A percentile compares a stretch with the other conserved stretches of the same genome.
Evolutionary conservation across 2,113 vertebrate genomes (phyloP).

Genomic region (Sinocyclocheilus maitianheensis): DNA sequence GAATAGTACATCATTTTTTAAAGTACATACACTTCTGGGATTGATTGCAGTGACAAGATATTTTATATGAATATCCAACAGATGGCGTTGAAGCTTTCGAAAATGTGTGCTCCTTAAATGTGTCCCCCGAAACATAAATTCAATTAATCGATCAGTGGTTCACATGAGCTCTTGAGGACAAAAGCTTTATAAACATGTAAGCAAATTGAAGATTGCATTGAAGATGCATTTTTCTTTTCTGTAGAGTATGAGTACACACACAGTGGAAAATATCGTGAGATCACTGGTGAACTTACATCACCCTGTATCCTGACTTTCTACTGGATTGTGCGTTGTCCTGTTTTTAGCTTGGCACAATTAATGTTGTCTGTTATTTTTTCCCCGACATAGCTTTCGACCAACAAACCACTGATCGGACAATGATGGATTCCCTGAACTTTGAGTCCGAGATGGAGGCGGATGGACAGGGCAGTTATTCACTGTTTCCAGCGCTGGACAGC

Average conservation of each 20-base stretch:
- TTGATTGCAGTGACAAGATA: too few relatives aligned
- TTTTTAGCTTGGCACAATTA: background rate
- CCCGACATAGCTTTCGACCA: background rate
- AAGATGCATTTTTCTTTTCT: background rate
- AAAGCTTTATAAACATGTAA: background rate
- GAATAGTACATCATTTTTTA: too few relatives aligned
- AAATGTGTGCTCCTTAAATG: background rate
- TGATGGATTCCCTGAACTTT: constrained; percentile 61
- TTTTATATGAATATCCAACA: background rate
- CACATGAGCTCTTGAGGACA: background rate
- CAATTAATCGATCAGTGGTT: background rate
- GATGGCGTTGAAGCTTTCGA: background rate
- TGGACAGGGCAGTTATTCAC: constrained; percentile 77
- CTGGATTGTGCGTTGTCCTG: background rate
- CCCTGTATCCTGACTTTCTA: background rate
- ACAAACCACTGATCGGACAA: background rate
- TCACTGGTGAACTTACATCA: background rate
- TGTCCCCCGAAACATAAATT: background rate
- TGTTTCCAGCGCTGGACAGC: constrained; percentile 80
- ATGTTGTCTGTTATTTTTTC: background rate
- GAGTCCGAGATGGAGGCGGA: constrained; percentile 81
- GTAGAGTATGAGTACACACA: background rate
- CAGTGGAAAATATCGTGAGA: background rate
- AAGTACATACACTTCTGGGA: too few relatives aligned
- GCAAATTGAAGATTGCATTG: too few relatives aligned